Evolutionary conservation across 2,113 vertebrate species (phyloP), one percentile per base, ranked within the genome.

Genomic region (Sylvia atricapilla): DNA sequence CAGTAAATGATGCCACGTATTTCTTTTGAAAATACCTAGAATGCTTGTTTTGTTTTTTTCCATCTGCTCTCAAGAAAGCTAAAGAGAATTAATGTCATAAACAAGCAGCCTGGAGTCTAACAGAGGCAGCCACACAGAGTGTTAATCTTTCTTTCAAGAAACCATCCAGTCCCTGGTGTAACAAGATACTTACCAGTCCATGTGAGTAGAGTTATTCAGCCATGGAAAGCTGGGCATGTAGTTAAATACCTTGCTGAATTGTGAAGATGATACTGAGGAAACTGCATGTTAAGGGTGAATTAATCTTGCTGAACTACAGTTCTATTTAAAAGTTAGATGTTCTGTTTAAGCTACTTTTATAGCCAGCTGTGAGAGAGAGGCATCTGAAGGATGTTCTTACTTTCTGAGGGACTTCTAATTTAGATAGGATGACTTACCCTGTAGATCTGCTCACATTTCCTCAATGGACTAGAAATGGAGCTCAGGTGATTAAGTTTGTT

Each of bases 71-170:
- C 25, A 89, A 85, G 93, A 73, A 87, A 93, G 46, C 66, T 89
- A 21, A 91, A 91, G 55, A 85, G 78, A 95, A 69, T 79, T 76
- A 85, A 12, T 79, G 81, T 76, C 46, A 76, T 89, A 91, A 96
- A 89, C 69, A 91, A 94, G 53, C 70, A 90, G 62, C 55, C 66
- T 79, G 52, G 33, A 85, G 77, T 73, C 44, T 79, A 72, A 81
- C 15, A 75, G 87, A 72, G 44, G 49, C 87, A 89, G 58, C 58
- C 58, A 89, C 0, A 0, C 46, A 53, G 44, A 41, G 35, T 75
- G 53, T 82, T 84, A 85, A 76, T 69, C 4, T 6, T 79, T 91
- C 66, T 27, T 47, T 87, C 58, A 73, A 91, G 66, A 94, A 91
- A 64, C 52, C 62, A 58, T 79, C 15, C 2, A 93, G 58, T 64